These are phyloP conservation scores for Drosophila orena DNA, from an alignment of 1,140 invertebrate species.

Conservation along the genomic window DNA sequence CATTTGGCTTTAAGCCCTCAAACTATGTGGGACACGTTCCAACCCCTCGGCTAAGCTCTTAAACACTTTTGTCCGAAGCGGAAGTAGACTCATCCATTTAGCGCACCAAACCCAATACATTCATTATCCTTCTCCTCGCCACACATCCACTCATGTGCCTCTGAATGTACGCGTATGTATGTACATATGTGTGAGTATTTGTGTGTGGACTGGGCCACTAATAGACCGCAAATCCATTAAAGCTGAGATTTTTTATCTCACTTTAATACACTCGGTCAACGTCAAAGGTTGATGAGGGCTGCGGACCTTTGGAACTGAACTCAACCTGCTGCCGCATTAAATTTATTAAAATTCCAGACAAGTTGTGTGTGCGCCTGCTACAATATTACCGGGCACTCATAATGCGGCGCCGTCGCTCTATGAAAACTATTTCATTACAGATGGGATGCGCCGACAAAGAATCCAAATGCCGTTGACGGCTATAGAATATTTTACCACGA, in stretches of 20 bases:
- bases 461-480: conserved; percentile 92
- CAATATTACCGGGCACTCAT: conserved; percentile 78
- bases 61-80: conserved; percentile 59
- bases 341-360: conserved; percentile 82
- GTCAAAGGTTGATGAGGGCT: conserved; percentile 64
- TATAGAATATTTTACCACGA: conserved; percentile 90
- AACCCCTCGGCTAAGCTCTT: conserved; percentile 39
- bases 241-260: conserved; percentile 79
- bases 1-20: conserved; percentile 41
- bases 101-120: conserved; percentile 70
- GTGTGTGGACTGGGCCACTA: conserved; percentile 53
- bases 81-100: conserved; percentile 77
- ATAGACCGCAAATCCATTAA: conserved; percentile 83
- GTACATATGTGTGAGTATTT: conserved; percentile 2
- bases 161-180: neutral
- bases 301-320: neutral
- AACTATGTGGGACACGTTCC: conserved; percentile 33
- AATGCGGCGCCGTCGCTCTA: conserved; percentile 68
- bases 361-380: conserved; percentile 74
- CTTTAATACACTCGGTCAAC: conserved; percentile 82
- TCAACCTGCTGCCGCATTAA: conserved; percentile 55
- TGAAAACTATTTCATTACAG: conserved; percentile 85
- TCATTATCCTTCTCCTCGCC: conserved; percentile 58
- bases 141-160: conserved; percentile 14
- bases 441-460: conserved; percentile 92